These are phyloP conservation scores for Drosophila subquinaria DNA, from an alignment of 2,888 invertebrate species.

Conservation along the genomic window DNA sequence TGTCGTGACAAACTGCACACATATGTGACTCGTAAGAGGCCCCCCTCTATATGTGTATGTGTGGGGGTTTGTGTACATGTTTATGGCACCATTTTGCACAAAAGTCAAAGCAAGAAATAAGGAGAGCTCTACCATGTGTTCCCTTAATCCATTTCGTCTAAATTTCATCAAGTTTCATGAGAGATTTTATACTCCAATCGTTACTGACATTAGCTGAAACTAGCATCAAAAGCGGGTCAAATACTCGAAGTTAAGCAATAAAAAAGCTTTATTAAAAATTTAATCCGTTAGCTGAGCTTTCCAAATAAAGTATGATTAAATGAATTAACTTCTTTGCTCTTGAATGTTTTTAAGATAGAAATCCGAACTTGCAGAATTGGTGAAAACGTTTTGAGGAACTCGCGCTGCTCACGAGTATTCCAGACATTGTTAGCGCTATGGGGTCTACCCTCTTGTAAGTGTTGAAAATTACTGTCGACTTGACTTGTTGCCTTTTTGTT, in stretches of 20 bases:
- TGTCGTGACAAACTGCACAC: slow-evolving; percentile 82
- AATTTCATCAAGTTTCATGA: slow-evolving; percentile 20
- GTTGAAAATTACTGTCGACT: slow-evolving; percentile 81
- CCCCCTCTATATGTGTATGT: slow-evolving; percentile 22
- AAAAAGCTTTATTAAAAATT: slow-evolving; percentile 4
- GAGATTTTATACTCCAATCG: slow-evolving; percentile 5
- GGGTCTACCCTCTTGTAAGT: slow-evolving; percentile 67
- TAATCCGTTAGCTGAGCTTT: neutral
- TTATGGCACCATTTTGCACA: slow-evolving; percentile 78
- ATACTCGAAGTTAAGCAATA: slow-evolving; percentile 1
- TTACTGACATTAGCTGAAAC: neutral
- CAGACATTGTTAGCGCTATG: slow-evolving; percentile 39
- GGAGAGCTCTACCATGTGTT: slow-evolving; percentile 34
- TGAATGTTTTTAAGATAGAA: neutral
- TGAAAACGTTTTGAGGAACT: slow-evolving; percentile 46
- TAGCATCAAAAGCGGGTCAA: neutral
- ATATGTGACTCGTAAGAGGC: slow-evolving; percentile 63
- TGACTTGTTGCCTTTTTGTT: slow-evolving; percentile 82
- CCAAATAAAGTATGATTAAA: slow-evolving; percentile 9
- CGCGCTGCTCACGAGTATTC: slow-evolving; percentile 10
- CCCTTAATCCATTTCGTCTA: slow-evolving; percentile 37
- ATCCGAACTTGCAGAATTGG: slow-evolving; percentile 1
- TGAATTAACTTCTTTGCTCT: neutral
- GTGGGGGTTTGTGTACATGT: slow-evolving; percentile 60
- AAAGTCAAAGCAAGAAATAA: slow-evolving; percentile 64